Conservation (phyloP, 2,113 vertebrate species). For the Sturnus vulgaris region DNA sequence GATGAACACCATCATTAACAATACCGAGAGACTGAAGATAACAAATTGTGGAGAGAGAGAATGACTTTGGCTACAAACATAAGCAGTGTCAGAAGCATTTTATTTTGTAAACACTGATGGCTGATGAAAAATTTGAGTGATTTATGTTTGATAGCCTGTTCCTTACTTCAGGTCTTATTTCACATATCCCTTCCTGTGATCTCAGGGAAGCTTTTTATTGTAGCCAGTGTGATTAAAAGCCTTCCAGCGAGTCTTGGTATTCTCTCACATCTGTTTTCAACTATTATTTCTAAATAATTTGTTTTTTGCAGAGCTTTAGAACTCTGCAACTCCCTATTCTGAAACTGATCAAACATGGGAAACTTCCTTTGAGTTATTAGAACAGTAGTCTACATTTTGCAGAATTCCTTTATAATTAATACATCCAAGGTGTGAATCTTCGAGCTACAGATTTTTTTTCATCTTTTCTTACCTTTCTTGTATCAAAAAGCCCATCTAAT, state of each 20-base stretch:
- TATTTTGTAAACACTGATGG: neutral
- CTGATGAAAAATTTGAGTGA: neutral
- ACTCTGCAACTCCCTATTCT: neutral
- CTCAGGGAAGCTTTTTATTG: neutral
- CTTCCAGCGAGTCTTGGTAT: neutral
- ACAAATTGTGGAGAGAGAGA: neutral
- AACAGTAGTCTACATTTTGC: neutral
- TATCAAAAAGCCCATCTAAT: neutral
- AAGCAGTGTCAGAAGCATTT: neutral
- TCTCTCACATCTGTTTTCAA: neutral
- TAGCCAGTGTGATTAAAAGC: neutral
- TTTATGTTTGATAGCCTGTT: neutral
- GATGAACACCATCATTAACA: neutral
- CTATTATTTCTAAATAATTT: neutral
- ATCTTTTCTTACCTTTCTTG: neutral
- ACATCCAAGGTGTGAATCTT: neutral
- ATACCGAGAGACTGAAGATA: neutral
- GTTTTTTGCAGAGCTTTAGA: neutral
- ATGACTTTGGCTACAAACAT: neutral
- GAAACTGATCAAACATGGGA: neutral
- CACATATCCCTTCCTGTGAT: neutral
- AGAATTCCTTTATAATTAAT: neutral
- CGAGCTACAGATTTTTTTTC: neutral
- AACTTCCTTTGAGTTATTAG: neutral
- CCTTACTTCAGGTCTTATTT: neutral